phyloP scores from a whole-genome alignment of 1,140 invertebrate genomes.

The Scaptomyza pallida region DNA sequence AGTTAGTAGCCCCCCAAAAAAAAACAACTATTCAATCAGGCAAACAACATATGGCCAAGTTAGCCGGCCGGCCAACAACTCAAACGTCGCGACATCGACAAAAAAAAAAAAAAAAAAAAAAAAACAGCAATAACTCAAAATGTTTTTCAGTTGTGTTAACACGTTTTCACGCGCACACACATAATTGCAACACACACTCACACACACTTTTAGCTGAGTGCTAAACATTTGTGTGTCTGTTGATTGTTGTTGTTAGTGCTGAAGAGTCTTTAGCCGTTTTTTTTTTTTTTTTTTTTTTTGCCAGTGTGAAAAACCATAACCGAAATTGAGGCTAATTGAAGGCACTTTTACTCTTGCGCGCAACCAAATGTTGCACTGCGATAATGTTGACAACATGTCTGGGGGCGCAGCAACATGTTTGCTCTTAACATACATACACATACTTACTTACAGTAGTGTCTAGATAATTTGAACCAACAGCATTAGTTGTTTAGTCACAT shows the following conservation, averaged over 20 bases:
- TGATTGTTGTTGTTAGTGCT: slow-evolving; percentile 32
- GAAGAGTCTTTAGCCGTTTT: slow-evolving; percentile 16
- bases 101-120: too few relatives aligned
- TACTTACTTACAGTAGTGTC: too few relatives aligned
- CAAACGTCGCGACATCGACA: not conserved
- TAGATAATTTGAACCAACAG: too few relatives aligned
- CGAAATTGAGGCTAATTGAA: slow-evolving; percentile 52
- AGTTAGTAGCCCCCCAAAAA: not conserved
- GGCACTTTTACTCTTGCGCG: slow-evolving; percentile 46
- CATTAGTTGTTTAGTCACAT: too few relatives aligned
- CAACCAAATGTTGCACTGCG: slow-evolving; percentile 22
- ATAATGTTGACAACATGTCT: slow-evolving; percentile 13
- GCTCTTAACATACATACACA: too few relatives aligned
- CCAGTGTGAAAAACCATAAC: slow-evolving; percentile 46
- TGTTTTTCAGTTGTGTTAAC: slow-evolving; percentile 51
- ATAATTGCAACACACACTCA: slow-evolving; percentile 45
- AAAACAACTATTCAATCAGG: not conserved
- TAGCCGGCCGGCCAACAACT: slow-evolving; percentile 7
- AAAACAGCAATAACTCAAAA: slow-evolving; percentile 36
- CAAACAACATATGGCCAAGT: not conserved
- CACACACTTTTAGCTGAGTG: not conserved
- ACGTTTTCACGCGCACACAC: slow-evolving; percentile 50
- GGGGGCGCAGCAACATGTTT: too few relatives aligned
- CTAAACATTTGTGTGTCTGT: slow-evolving; percentile 28
- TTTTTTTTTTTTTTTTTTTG: slow-evolving; percentile 19